Evolutionary conservation across 2,113 vertebrate species (phyloP), one percentile per base, ranked within the genome.

Genomic region (Steatornis caripensis): DNA sequence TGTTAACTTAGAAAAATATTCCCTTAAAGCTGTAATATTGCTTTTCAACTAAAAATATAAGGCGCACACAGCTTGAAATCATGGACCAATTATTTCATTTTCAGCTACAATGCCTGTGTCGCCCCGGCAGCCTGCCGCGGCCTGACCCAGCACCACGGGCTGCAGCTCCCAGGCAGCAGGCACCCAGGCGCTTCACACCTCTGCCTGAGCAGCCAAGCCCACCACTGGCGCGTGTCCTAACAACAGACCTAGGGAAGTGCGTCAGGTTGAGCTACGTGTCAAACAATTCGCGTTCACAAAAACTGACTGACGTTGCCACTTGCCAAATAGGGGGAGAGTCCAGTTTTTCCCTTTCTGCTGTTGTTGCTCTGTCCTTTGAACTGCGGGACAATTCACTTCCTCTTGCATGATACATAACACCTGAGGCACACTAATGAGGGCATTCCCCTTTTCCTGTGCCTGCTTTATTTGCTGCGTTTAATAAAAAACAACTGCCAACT

Each of bases 1-100:
- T 98, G 98, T 98, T 98, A 98, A 98, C 98, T 98, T 98, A 98
- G 97, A 98, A 98, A 98, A 98, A 98, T 98, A 98, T 97, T 98
- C 98, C 97, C 98, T 98, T 98, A 98, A 98, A 98, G 98, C 98
- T 97, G 96, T 96, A 98, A 98, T 98, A 97, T 97, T 98, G 97
- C 95, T 98, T 98, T 98, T 98, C 93, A 96, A 93, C 97, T 96
- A 76, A 97, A 97, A 98, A 98, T 98, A 93, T 94, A 97, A 97
- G 96, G 92, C 74, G 4, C 12, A 10, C 96, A 84, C 96, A 94
- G 96, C 91, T 97, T 95, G 94, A 94, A 97, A 96, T 90, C 65
- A 23, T 93, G 95, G 96, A 88, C 57, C 89, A 92, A 91, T 89
- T 95, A 92, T 94, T 97, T 90, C 37, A 91, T 96, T 97, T 98